phyloP scores from a whole-genome alignment of 1,140 invertebrate genomes.

The Drosophila kanapiae region DNA sequence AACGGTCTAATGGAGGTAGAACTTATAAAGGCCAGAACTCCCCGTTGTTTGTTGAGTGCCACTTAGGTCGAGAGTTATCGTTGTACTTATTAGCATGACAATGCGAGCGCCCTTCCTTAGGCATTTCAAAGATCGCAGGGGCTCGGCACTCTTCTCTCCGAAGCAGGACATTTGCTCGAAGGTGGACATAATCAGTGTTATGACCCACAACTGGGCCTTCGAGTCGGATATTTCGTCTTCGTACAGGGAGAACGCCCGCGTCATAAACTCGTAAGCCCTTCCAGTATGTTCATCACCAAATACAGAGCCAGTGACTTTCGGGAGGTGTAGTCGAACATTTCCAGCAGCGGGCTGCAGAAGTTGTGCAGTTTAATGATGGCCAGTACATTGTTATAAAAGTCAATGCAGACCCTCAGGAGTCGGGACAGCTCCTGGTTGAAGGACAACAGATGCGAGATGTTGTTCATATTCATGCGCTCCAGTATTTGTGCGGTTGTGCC shows the following conservation, averaged over 20 bases:
- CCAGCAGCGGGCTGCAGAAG: conserved; percentile 93
- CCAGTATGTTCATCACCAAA: conserved; percentile 87
- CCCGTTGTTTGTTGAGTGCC: too few relatives aligned
- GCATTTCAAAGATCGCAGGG: too few relatives aligned
- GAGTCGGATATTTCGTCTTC: conserved; percentile 99
- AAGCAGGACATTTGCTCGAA: conserved; percentile 98
- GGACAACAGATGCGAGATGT: conserved; percentile 81
- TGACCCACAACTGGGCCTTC: conserved; percentile 97
- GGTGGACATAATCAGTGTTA: conserved; percentile 97
- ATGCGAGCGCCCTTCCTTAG: too few relatives aligned
- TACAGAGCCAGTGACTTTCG: conserved; percentile 95
- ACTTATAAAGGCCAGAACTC: too few relatives aligned
- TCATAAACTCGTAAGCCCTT: conserved; percentile 98
- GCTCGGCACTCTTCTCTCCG: conserved; percentile 98
- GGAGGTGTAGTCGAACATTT: conserved; percentile 96
- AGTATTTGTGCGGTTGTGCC: conserved; percentile 95
- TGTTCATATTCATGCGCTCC: conserved; percentile 91
- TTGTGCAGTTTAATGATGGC: conserved; percentile 93
- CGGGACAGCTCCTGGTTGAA: conserved; percentile 92
- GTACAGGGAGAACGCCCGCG: conserved; percentile 98
- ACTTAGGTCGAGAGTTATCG: too few relatives aligned
- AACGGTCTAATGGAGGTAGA: too few relatives aligned
- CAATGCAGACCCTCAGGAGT: conserved; percentile 97
- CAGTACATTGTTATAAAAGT: conserved; percentile 97
- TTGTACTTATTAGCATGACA: too few relatives aligned